Evolutionary conservation across 53 echinoderm and acorn worm genomes (phyloP), one percentile per base, ranked within the genome.

Genomic region (Glandiceps talaboti): DNA sequence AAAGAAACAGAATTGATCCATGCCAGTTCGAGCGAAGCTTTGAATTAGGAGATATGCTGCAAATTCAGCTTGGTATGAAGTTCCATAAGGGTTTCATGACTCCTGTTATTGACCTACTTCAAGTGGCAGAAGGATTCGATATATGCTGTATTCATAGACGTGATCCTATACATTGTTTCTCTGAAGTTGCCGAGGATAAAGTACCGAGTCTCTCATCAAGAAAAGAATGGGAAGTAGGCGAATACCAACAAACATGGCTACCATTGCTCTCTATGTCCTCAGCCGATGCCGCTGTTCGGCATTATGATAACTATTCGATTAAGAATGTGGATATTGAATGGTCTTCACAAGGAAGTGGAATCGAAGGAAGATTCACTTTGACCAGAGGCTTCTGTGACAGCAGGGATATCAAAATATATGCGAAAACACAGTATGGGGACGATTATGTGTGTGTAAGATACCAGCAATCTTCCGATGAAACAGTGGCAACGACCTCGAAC

Each of bases 81-180:
- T n/a, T 10, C 26, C 27, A 1, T 14, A 28, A 75, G 10, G 76
- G 76, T 6, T 14, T 10, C 6, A n/a, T n/a, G 1, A 10, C 1
- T 27, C 76, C 76, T 10, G 1, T 1, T 28, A n/a, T 75, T 28
- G 27, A 75, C 27, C 27, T 75, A 10, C 12, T 75, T 75, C 27
- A n/a, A 10, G 10, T 75, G 26, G 76, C 76, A 27, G 14, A 10
- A 14, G 29, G 29, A 10, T 1, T 75, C 27, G 76, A 75, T n/a
- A 28, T 75, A 1, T 75, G 76, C 29, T 6, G 10, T 6, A n/a
- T 14, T 14, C 76, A 75, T 75, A 10, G 76, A 6, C 10, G 1
- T 14, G 29, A 75, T n/a, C 76, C 76, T 14, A n/a, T 75, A 14
- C 76, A 10, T n/a, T 75, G 76, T 75, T 75, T 75, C 29, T 75